phyloP scores from a whole-genome alignment of 2,888 invertebrate genomes.

The Stenotaenia linearis region DNA sequence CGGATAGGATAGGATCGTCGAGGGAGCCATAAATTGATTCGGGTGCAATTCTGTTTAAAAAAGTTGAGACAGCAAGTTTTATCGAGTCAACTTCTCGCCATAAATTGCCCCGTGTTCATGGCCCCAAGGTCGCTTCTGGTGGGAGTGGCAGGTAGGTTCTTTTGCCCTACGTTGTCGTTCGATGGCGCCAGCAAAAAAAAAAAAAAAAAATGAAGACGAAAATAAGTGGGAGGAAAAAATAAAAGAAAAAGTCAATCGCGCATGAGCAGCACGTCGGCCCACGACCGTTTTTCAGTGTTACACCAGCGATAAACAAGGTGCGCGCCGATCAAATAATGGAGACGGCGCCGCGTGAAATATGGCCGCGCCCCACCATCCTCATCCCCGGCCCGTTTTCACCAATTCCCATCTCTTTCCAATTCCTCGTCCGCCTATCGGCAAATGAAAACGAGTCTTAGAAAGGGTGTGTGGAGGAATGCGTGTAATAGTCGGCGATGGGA shows the following conservation, averaged over 20 bases:
- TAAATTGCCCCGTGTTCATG: not conserved
- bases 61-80: constrained; percentile 26
- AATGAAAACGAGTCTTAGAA: not conserved
- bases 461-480: not conserved
- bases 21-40: constrained; percentile 22
- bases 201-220: not conserved
- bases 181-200: not conserved
- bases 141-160: not conserved
- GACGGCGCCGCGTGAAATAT: not conserved
- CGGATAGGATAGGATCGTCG: not conserved
- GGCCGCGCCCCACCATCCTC: not conserved
- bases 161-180: not conserved
- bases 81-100: not conserved
- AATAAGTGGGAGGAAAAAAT: no score
- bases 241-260: not conserved
- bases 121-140: not conserved
- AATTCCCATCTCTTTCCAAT: not conserved
- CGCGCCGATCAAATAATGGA: not conserved
- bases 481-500: not conserved
- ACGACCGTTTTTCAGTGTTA: not conserved
- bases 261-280: not conserved
- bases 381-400: not conserved
- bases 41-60: constrained; percentile 13
- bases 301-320: not conserved
- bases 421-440: not conserved